Base-by-base conservation (phyloP, 2,797 vertebrate genomes). In the Phylloscopus collybita region DNA sequence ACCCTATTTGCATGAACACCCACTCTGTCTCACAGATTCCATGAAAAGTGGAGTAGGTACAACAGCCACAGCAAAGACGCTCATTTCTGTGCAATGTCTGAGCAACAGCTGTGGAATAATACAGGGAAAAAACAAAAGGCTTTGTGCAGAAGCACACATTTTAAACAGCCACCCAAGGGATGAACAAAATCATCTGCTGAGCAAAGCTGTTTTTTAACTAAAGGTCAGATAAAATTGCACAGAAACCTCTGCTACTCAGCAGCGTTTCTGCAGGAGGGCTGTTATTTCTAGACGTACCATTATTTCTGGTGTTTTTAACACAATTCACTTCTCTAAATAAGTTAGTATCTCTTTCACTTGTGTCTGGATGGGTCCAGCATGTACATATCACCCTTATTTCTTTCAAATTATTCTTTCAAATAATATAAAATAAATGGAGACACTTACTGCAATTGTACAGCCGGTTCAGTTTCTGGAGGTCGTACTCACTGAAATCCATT, bases 401-500 rank as follows among this genome's bases (percentile, higher is more conserved):
- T 47, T 83, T 70, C 34, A 59, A 57, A 44, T 80, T 5, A 47
- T 85, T 89, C 62, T 61, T 74, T 81, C 32, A 54, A 56, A 50
- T 23, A 50, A 26, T 34, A 38, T 15, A 12, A 62, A 93, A 80
- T 40, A 51, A 36, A 36, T 8, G 6, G 47, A 67, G 17, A 82
- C 30, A 98, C 99, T 97, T 98, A 99, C 99, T 98, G 97, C 99
- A 99, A 69, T 98, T 99, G 92, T 99, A 99, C 10, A 99, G 98
- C 53, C 75, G 97, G 95, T 98, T 98, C 93, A 99, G 95, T 88
- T 99, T 99, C 80, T 98, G 96, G 87, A 99, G 96, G 93, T 99
- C 99, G 5, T 96, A 98, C 93, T 99, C 98, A 26, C 99, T 99
- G 97, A 99, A 99, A 97, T 99, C 99, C 98, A 99, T 99, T 6